Base-by-base conservation (phyloP, 2,113 vertebrate genomes). In the Oncorhynchus gorbuscha region DNA sequence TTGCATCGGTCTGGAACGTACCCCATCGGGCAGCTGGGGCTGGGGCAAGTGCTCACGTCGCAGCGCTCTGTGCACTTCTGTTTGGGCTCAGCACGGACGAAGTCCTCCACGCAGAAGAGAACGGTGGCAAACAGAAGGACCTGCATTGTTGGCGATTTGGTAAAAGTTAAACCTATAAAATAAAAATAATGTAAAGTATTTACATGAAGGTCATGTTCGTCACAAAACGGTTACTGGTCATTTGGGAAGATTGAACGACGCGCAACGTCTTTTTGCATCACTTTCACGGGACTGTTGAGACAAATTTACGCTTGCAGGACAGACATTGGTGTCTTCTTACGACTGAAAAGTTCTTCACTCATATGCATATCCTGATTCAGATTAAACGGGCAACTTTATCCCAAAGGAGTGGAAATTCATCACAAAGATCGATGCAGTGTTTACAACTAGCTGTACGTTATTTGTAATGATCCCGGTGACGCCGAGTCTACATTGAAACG, bases 1-100 rank as follows among this genome's bases (percentile, higher is more conserved):
- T 93, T 93, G 88, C 96, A 98, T 77, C 85, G 93, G 89, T 98
- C 97, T 0, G 95, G 95, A n/a, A 95, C 94, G 77, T 97, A 98
- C 4, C 97, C 97, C 78, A 94, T 92, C 1, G 95, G 95, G 81
- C 96, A 98, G 90, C 95, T 93, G 26, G 96, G 96, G 80, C 96
- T 97, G 24, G 95, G 97, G 80, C 96, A 98, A 66, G 87, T 92
- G 66, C 95, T 96, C 75, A 97, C 96, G 72, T 98, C 95, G 84
- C 96, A 97, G 75, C 96, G 95, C 6, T 86, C 79, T 0, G 95
- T 93, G 72, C 97, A 98, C 74, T 91, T 92, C 20, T 74, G 32
- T 70, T 81, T 87, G 16, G 83, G 80, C 28, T 94, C 80, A 67
- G 89, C 74, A 83, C 82, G 0, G 72, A 78, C 73, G 7, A 51